Evolutionary conservation across 2,113 vertebrate genomes (phyloP), one percentile per base, ranked within the genome.

Genomic region (Chaetodon auriga): DNA sequence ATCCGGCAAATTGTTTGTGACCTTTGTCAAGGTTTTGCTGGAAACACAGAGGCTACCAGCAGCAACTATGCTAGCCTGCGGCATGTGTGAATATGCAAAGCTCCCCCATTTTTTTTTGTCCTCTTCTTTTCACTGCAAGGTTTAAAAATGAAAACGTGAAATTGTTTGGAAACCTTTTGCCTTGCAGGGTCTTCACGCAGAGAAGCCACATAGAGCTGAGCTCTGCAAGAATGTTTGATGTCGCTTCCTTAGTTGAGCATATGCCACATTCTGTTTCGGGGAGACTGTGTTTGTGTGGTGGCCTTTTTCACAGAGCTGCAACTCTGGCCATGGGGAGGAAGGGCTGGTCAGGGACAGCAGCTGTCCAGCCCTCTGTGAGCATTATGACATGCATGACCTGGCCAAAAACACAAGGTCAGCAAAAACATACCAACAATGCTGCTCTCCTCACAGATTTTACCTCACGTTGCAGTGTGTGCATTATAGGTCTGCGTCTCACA

Each of bases 21-120:
- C 97, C 97, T 98, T 97, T 97, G 95, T 98, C 95, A 98, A 98
- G 96, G 97, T 96, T 97, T 96, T 95, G 87, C 69, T 94, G 87
- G 92, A 96, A 95, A 95, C 94, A 95, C 93, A 93, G 93, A 92
- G 45, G 85, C 78, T 77, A 75, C 75, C 84, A 89, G 91, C 76
- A 78, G 73, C 46, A 30, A 64, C 94, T 90, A 91, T 84, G 61
- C 84, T 95, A 91, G 96, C 96, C 96, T 91, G 91, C 87, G 95
- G 96, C 96, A 78, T 90, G 93, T 80, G 87, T 95, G 94, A 97
- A 97, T 97, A 97, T 97, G 96, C 96, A 97, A 85, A 92, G 86
- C 90, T 87, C 80, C 72, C 46, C 55, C 25, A 2, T 12, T 36
- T 63, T 66, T n/a, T 76, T 66, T 8, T 53, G 7, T 10, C 0